phyloP scores from a whole-genome alignment of 1,140 invertebrate species.

The Octopus sinensis region DNA sequence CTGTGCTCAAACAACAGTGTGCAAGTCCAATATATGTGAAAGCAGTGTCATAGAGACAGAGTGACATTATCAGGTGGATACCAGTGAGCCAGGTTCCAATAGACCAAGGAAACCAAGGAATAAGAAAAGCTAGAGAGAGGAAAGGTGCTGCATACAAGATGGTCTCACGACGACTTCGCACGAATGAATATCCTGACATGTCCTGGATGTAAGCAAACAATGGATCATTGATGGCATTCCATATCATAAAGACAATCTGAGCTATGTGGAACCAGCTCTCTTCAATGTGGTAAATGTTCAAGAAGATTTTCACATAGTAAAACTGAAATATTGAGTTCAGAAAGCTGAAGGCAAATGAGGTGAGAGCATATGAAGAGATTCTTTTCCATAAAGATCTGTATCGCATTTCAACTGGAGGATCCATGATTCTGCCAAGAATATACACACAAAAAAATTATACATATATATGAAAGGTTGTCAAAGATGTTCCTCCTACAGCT shows the following conservation, averaged over 20 bases:
- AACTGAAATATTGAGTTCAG: conserved; percentile 42
- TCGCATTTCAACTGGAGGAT: too few relatives aligned
- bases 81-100: conserved; percentile 38
- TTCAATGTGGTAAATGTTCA: conserved; percentile 56
- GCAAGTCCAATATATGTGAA: conserved; percentile 57
- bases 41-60: conserved; percentile 59
- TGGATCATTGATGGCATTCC: conserved; percentile 61
- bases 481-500: too few relatives aligned
- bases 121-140: conserved; percentile 53
- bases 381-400: conserved; percentile 17
- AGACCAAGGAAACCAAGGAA: conserved; percentile 58
- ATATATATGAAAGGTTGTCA: too few relatives aligned
- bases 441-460: too few relatives aligned
- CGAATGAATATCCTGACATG: conserved; percentile 41
- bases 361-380: conserved; percentile 35
- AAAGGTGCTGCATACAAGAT: conserved; percentile 56
- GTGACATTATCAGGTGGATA: conserved; percentile 54
- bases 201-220: conserved; percentile 58
- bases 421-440: too few relatives aligned
- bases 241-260: conserved; percentile 56
- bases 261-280: conserved; percentile 58
- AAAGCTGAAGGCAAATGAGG: conserved; percentile 34
- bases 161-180: conserved; percentile 49
- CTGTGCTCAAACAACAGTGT: conserved; percentile 55
- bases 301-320: conserved; percentile 56